A percentile compares a stretch with the other conserved stretches of the same genome.
These are phyloP conservation scores for Leucoraja erinaceus DNA, from an alignment of 2,113 vertebrate species.

Conservation along the genomic window DNA sequence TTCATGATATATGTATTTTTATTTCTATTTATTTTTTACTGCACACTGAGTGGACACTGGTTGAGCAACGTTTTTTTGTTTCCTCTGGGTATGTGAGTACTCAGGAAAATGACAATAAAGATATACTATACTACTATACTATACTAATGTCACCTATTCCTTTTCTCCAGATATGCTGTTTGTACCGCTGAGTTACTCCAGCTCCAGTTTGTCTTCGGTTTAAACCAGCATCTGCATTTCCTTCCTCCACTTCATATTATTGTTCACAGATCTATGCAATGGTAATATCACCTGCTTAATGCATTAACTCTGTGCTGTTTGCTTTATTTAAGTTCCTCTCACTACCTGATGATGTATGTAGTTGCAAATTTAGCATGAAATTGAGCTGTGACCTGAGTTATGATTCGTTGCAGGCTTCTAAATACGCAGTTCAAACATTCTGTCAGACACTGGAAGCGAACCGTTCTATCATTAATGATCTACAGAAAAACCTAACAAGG, in stretches of 20 bases:
- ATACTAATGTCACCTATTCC: too few species aligned
- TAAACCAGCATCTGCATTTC: too few species aligned
- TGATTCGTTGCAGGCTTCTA: background rate
- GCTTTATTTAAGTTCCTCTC: background rate
- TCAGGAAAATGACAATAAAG: too few species aligned
- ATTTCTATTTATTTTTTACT: too few species aligned
- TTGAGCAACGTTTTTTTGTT: too few species aligned
- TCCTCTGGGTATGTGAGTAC: too few species aligned
- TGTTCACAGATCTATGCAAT: background rate
- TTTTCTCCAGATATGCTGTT: too few species aligned
- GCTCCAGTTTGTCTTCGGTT: background rate
- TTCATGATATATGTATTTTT: too few species aligned
- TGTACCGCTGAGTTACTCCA: too few species aligned
- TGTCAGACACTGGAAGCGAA: background rate
- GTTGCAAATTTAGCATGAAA: background rate
- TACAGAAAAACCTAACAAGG: background rate
- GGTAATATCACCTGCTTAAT: background rate
- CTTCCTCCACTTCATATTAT: background rate
- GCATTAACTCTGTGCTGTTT: background rate
- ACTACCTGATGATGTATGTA: background rate
- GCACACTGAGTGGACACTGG: too few species aligned
- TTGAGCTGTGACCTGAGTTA: background rate
- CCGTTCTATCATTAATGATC: background rate
- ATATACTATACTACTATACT: too few species aligned
- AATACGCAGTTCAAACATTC: background rate